A percentile compares a stretch with the other conserved stretches of the same genome.
phyloP scores from a whole-genome alignment of 30 jellyfish, hydroid and myxozoan genomes.

The Clytia hemisphaerica region DNA sequence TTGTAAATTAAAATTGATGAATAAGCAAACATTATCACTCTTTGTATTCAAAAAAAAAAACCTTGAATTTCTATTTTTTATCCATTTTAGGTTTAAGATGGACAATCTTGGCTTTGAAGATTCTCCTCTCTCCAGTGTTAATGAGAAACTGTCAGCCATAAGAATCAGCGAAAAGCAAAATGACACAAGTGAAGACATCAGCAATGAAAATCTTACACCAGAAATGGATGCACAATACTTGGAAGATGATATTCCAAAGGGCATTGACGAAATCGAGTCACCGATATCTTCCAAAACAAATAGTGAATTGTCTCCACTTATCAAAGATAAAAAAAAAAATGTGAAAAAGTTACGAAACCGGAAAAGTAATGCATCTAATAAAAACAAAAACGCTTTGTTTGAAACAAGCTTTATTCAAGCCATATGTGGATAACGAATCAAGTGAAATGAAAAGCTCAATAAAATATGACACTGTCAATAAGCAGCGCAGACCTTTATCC shows the following conservation, averaged over 20 bases:
- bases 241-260: neutral
- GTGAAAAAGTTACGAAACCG: neutral
- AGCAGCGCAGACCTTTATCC: too few relatives aligned
- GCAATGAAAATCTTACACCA: neutral
- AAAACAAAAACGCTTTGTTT: neutral
- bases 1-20: neutral
- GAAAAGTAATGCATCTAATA: neutral
- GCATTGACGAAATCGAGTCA: too few relatives aligned
- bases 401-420: conserved; percentile 10
- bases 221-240: neutral
- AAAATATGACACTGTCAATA: too few relatives aligned
- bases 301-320: too few relatives aligned
- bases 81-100: neutral
- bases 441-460: too few relatives aligned
- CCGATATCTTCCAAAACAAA: too few relatives aligned
- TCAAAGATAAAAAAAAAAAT: neutral
- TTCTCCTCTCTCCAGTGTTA: conserved; percentile 8
- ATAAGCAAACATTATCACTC: neutral
- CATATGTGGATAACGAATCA: neutral
- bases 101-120: conserved; percentile 1
- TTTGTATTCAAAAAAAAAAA: too few relatives aligned
- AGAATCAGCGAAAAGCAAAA: neutral
- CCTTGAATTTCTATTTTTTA: neutral
- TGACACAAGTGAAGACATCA: neutral
- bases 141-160: neutral